Percentiles rank a stretch among this genome's conserved stretches.
These are phyloP conservation scores for Zelostemma sp. DNA, from an alignment of 1,140 invertebrate genomes.

Conservation along the genomic window DNA sequence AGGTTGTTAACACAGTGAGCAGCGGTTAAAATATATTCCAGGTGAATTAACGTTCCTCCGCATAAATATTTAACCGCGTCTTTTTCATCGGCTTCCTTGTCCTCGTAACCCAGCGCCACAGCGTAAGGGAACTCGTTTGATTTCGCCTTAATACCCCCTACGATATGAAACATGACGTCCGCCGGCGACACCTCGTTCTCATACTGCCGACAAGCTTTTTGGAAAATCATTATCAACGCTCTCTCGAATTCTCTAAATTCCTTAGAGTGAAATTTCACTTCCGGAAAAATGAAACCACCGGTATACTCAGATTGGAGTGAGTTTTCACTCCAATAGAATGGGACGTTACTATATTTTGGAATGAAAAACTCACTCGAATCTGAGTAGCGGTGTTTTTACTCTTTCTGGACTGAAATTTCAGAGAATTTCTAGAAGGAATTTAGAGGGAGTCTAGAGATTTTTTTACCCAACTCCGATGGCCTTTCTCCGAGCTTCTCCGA, in stretches of 20 bases:
- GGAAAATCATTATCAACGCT: conserved; percentile 16
- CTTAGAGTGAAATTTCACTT: too few relatives aligned
- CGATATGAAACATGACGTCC: conserved; percentile 50
- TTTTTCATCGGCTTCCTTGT: conserved; percentile 16
- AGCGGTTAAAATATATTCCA: conserved; percentile 83
- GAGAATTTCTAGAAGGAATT: background rate
- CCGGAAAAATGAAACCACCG: too few relatives aligned
- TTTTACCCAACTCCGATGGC: conserved; percentile 48
- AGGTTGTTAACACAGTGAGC: conserved; percentile 80
- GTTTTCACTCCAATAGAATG: too few relatives aligned
- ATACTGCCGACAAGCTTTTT: conserved; percentile 57
- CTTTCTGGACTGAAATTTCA: too few relatives aligned
- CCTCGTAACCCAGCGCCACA: conserved; percentile 56
- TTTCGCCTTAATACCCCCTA: conserved; percentile 38
- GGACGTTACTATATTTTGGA: too few relatives aligned
- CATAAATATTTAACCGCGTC: conserved; percentile 73
- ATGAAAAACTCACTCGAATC: too few relatives aligned
- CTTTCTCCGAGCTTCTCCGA: conserved; percentile 49
- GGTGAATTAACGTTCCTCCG: conserved; percentile 84
- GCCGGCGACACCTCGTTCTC: conserved; percentile 45
- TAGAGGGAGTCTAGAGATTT: background rate
- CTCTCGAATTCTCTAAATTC: background rate
- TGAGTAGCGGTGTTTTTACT: too few relatives aligned
- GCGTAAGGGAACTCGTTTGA: conserved; percentile 58
- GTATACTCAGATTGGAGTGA: too few relatives aligned